Evolutionary conservation across 2,888 invertebrate genomes (phyloP), one percentile per base, ranked within the genome.

Genomic region (Automeris io): DNA sequence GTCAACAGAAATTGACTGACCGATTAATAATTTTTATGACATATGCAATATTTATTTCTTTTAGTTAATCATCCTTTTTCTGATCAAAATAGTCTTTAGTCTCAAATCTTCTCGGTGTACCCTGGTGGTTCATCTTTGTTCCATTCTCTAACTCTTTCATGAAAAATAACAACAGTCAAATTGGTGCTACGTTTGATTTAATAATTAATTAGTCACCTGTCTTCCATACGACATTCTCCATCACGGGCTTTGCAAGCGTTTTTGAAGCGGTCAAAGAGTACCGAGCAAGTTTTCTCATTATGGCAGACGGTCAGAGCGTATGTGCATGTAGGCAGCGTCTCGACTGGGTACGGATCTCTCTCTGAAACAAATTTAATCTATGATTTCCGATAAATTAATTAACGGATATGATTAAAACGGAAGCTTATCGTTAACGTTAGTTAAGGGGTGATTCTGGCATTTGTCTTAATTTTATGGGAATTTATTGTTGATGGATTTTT

Each of bases 281-380:
- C 92, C 52, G 91, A 90, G 79, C 96, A 96, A 65, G 93, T 90
- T 46, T 91, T 90, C 62, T 93, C 93, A 70, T 91, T 92, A 71
- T 93, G 93, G 78, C 96, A 96, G 51, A 94, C 94, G 60, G 91
- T 92, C 61, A 95, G 88, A 32, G 96, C 96, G 72, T 96, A 95
- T 73, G 94, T 95, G 88, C 96, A 96, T 52, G 95, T 95, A 44
- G 95, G 95, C 71, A 96, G 88, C 41, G 95, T 94, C 77, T 96
- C 95, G 58, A 95, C 93, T 24, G 94, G 93, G 81, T 95, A 95
- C 42, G 94, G 94, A 88, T 96, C 95, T 88, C 94, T 95, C 69
- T 95, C 96, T 94, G 89, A 13, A 88, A 37, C 36, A 24, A 41
- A 13, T 19, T 5, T 37, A 39, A 24, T 40, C 37, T 21, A 42